Conservation (phyloP, 2,113 vertebrate species). For the human region GRCh38 chr6:51546501-51547000, state of each 20-base stretch:
- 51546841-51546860: not conserved
- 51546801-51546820: not conserved
- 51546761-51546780: not conserved
- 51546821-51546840: not conserved
- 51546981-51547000: not conserved
- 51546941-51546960: not conserved
- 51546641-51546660: too few species aligned
- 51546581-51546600: too few species aligned
- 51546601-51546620: too few species aligned
- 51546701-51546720: too few species aligned
- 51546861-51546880: not conserved
- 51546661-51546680: too few species aligned
- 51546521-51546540: not conserved
- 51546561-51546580: not conserved
- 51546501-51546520: not conserved
- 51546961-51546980: not conserved
- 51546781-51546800: not conserved
- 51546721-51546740: not conserved
- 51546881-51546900: not conserved
- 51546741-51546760: not conserved
- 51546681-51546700: too few species aligned
- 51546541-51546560: not conserved
- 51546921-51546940: not conserved
- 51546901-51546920: not conserved
- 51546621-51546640: too few species aligned